phyloP scores from a whole-genome alignment of 2,113 vertebrate genomes.

The Epinephelus moara region DNA sequence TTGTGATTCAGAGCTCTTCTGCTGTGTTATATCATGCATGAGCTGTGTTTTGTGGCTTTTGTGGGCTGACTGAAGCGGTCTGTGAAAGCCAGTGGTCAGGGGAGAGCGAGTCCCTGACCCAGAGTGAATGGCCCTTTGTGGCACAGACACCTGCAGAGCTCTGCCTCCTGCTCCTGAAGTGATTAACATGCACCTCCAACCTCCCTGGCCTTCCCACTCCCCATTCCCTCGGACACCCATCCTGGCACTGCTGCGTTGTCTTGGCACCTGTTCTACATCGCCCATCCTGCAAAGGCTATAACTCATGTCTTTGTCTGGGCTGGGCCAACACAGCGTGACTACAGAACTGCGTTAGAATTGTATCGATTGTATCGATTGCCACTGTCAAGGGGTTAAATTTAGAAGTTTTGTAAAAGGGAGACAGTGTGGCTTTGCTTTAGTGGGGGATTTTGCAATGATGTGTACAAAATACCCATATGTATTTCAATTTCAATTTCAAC shows the following conservation, averaged over 20 bases:
- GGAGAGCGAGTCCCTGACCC: slow-evolving; percentile 42
- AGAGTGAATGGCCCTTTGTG: slow-evolving; percentile 83
- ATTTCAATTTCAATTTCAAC: not conserved
- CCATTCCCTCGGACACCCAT: slow-evolving; percentile 49
- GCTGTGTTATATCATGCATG: slow-evolving; percentile 21
- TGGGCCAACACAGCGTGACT: slow-evolving; percentile 35
- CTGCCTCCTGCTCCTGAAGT: slow-evolving; percentile 67
- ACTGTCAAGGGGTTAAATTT: slow-evolving; percentile 55
- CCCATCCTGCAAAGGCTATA: slow-evolving; percentile 69
- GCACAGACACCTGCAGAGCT: slow-evolving; percentile 81
- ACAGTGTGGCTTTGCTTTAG: slow-evolving; percentile 13
- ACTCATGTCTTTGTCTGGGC: slow-evolving; percentile 72
- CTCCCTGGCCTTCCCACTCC: slow-evolving; percentile 56
- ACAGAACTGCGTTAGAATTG: slow-evolving; percentile 28
- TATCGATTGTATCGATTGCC: slow-evolving; percentile 44
- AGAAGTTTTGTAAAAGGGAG: slow-evolving; percentile 33
- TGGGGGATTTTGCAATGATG: not conserved
- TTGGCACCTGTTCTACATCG: slow-evolving; percentile 77
- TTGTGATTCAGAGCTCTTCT: slow-evolving; percentile 23
- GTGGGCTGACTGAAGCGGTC: slow-evolving; percentile 53
- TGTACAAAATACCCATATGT: not conserved
- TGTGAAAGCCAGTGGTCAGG: slow-evolving; percentile 50
- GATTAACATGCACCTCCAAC: slow-evolving; percentile 83
- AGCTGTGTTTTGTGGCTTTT: slow-evolving; percentile 29
- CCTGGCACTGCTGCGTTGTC: slow-evolving; percentile 66